Base-by-base conservation (phyloP, 2,888 invertebrate species). In the Cenopis cana region DNA sequence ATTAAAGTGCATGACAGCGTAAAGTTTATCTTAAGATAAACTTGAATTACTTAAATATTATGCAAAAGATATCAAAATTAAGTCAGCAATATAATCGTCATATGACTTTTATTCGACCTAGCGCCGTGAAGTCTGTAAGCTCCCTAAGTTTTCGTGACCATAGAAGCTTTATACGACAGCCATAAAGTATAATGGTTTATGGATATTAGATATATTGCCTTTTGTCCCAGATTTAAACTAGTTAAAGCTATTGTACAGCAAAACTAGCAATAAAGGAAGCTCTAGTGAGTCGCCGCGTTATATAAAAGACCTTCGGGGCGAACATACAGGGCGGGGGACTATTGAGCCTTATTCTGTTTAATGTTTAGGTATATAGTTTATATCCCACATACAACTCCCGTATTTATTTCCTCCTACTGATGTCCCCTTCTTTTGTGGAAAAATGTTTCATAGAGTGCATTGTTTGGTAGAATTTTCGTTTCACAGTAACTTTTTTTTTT, bases 241-340 rank as follows among this genome's bases (percentile, higher is more conserved):
- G 24, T 65, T 65, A 46, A 55, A 46, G 54, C 60, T 50, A 60
- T 54, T 60, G 66, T 36, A 49, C 14, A 50, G 50, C 56, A 38
- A 67, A 66, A 55, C 36, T 61, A 56, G 66, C 17, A 55, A 50
- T 69, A 49, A 66, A 56, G 11, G 46, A 46, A 49, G 54, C 66
- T 71, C 66, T 66, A 71, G 71, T 71, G 17, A 29, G 55, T 41
- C 71, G 66, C 71, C 57, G 66, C 71, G 38, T 71, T 71, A 71
- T 67, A 60, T 50, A 71, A 71, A 17, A 65, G 66, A 67, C 66
- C 66, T 66, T 70, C 59, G 38, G 69, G 54, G 54, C 54, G 20
- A 70, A 70, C 65, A 66, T 60, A 66, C 65, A 12, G 64, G 64
- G 69, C 69, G 64, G 65, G 65, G 54, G 54, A 36, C 60, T 66